Evolutionary conservation across 2,888 invertebrate species (phyloP), one percentile per base, ranked within the genome.

Genomic region (Allolobophora icterica): DNA sequence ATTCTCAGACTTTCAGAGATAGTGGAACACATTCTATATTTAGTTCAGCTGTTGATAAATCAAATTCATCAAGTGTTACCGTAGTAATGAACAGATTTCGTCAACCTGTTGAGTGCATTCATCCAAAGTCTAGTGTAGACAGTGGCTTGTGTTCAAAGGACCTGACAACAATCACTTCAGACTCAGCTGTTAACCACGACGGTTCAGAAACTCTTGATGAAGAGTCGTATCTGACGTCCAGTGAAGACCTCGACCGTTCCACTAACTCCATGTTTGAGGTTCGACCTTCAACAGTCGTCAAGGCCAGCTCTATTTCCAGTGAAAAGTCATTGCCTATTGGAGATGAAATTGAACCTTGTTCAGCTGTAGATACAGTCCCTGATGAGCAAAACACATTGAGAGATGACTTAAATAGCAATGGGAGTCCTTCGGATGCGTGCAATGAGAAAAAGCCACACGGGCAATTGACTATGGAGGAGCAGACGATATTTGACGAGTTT

Each of bases 71-170:
- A 17, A 33, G 38, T 19, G 38, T 38, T 38, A 87, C 87, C 8
- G 38, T 38, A 5, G 35, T 87, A 87, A 87, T 33, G n/a, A 87
- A 38, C 71, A 21, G 87, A 87, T 13, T 34, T 87, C 38, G 15
- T 87, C 30, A n/a, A n/a, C 87, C 87, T 34, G 87, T 87, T 87
- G 87, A 87, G 19, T 19, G 35, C 19, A 35, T 35, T 38, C 38
- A 21, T 34, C 35, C 38, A 8, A 87, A 87, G 87, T 38, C 8
- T 34, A 87, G 87, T 35, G 30, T 87, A 19, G 87, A 87, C 34
- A 87, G 87, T 87, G 87, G 87, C 5, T 21, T 87, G 34, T 87
- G n/a, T 87, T 87, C 87, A 24, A 87, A 87, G 38, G 87, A 71
- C 0, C 71, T 71, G 71, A 71, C 71, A n/a, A 71, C 71, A n/a